A percentile compares a stretch with the other conserved stretches of the same genome.
phyloP scores from a whole-genome alignment of 2,888 invertebrate species.

The Dynastes hyllus region DNA sequence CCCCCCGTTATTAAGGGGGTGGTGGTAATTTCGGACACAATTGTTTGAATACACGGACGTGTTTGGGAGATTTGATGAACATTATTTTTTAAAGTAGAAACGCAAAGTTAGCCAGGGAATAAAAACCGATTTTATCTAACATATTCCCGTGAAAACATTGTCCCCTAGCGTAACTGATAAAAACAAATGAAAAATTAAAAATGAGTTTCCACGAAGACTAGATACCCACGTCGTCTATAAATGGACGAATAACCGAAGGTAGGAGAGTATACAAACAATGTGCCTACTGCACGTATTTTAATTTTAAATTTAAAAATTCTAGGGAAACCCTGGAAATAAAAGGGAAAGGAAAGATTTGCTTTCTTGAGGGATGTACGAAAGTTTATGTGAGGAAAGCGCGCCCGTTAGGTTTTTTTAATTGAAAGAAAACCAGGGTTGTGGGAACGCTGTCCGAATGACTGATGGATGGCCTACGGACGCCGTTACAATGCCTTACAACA shows the following conservation, averaged over 20 bases:
- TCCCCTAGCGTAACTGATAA: not conserved
- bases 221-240: not conserved
- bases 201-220: not conserved
- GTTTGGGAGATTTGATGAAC: no score
- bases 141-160: slow-evolving; percentile 2
- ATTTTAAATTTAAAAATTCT: no score
- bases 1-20: no score
- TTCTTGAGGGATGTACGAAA: slow-evolving; percentile 6
- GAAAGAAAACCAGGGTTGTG: slow-evolving; percentile 66
- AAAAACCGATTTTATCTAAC: not conserved
- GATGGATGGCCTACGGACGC: slow-evolving; percentile 65
- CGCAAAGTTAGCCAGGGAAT: no score
- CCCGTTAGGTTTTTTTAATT: slow-evolving; percentile 59
- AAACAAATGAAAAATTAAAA: slow-evolving; percentile 17
- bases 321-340: no score
- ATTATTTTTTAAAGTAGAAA: no score
- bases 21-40: no score
- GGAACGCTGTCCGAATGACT: slow-evolving; percentile 64
- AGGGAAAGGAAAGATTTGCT: slow-evolving; percentile 39
- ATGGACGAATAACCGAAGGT: not conserved
- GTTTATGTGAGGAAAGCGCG: slow-evolving; percentile 21
- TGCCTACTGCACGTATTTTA: slow-evolving; percentile 14
- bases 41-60: no score
- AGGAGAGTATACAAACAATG: not conserved
- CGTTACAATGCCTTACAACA: slow-evolving; percentile 65